A percentile compares a stretch with the other conserved stretches of the same genome.
Evolutionary conservation across 1,140 invertebrate species (phyloP).

Genomic region (Leptestheria dahalacensis): DNA sequence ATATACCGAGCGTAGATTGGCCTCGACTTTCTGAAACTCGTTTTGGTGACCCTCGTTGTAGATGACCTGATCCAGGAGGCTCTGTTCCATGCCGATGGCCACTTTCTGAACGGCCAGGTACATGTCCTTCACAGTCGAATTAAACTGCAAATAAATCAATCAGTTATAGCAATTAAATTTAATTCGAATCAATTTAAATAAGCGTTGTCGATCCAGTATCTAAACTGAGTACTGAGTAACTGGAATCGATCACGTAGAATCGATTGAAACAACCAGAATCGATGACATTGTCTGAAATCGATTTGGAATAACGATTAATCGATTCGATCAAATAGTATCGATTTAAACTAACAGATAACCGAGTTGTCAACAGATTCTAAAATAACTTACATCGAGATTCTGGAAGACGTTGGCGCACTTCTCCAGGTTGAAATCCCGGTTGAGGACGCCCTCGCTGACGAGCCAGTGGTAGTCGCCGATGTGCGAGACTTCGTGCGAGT

Average conservation of each 20-base stretch:
- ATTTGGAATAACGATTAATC: too few relatives aligned
- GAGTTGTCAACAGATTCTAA: too few relatives aligned
- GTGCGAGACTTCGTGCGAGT: too few relatives aligned
- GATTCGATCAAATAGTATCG: too few relatives aligned
- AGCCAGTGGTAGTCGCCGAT: neutral
- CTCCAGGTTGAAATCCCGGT: neutral
- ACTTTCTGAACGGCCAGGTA: constrained; percentile 46
- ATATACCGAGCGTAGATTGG: constrained; percentile 32
- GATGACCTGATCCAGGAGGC: constrained; percentile 42
- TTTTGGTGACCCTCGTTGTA: constrained; percentile 32
- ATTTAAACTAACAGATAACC: too few relatives aligned
- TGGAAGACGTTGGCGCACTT: neutral
- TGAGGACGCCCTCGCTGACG: neutral
- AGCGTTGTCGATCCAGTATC: too few relatives aligned
- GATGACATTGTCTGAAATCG: too few relatives aligned
- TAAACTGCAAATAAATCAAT: constrained; percentile 31
- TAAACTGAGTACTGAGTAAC: too few relatives aligned
- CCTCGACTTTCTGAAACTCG: constrained; percentile 39
- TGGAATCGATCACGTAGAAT: too few relatives aligned
- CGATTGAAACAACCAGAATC: too few relatives aligned
- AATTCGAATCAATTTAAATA: neutral
- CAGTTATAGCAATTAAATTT: neutral
- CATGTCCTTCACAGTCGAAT: constrained; percentile 34
- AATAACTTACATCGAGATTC: neutral
- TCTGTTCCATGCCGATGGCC: constrained; percentile 48